Evolutionary conservation across 2,113 vertebrate species (phyloP).

Genomic region (Anolis carolinensis): DNA sequence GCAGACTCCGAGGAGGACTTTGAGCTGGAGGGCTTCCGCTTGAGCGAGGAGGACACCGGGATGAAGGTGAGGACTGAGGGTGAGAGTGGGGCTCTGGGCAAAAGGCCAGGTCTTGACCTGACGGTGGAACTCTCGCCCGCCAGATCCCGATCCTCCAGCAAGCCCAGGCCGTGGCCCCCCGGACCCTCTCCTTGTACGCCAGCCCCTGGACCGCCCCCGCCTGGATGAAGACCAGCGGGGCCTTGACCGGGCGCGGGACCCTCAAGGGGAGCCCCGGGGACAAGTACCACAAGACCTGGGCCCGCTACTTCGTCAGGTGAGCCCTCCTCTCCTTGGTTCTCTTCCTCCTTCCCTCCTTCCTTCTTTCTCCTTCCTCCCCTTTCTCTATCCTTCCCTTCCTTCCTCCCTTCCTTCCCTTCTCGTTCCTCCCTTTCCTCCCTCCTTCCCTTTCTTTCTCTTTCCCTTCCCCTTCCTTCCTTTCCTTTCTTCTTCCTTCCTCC

Average conservation of each 20-base stretch:
- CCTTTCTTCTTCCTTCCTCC: no score
- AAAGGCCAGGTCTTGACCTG: no score
- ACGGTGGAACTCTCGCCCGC: background rate
- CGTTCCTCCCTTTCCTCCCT: no score
- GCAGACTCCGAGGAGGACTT: conserved; percentile 85
- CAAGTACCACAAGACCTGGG: conserved; percentile 89
- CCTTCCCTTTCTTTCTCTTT: no score
- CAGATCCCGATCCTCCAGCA: conserved; percentile 91
- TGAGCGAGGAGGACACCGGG: conserved; percentile 84
- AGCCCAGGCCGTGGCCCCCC: conserved; percentile 79
- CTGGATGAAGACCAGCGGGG: conserved; percentile 92
- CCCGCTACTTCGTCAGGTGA: conserved; percentile 93
- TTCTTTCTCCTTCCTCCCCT: no score
- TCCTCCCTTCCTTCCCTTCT: no score
- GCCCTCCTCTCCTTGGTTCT: no score
- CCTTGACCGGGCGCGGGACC: conserved; percentile 86
- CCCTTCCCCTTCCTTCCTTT: no score
- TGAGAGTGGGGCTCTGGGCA: no score
- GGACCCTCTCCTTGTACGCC: conserved; percentile 82
- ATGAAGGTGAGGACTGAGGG: conserved; percentile 81
- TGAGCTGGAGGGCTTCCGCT: conserved; percentile 83
- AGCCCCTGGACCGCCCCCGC: conserved; percentile 93
- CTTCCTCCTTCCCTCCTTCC: no score
- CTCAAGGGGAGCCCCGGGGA: conserved; percentile 89
- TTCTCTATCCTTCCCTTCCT: no score